Base-by-base conservation (phyloP, 2,113 vertebrate species). In the Sakesphorus luctuosus region DNA sequence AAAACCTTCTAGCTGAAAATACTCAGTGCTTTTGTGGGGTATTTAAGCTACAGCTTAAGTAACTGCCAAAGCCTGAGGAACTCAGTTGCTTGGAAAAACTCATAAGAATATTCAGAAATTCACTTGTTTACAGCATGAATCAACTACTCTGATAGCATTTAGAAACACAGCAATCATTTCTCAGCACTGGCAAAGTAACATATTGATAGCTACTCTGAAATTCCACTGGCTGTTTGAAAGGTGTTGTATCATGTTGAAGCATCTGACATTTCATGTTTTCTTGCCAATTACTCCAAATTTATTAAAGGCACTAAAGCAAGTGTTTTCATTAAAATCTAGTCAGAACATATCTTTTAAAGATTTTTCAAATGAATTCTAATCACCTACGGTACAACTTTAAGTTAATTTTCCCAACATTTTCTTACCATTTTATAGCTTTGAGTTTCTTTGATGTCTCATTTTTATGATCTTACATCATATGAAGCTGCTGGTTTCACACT, bases 371-470 rank as follows among this genome's bases (percentile, higher is more conserved):
- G 24, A 83, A 96, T 80, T 94, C 65, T 72, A 74, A 81, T 89
- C 67, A 83, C 8, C 49, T 46, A 65, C 29, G 92, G 65, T 50
- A 46, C 26, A 91, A 89, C 6, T 61, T 94, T 67, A 43, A 76
- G 44, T 84, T 91, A 90, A 85, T 81, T 91, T 92, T 89, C 43
- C 26, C 66, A 87, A 75, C 56, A 67, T n/a, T 95, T 92, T 82
- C 28, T 90, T 95, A 84, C 69, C 18, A 80, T 96, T 93, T 96
- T 96, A 52, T 65, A 88, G 29, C 67, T 92, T 38, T 53, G 18
- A 21, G 24, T 81, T 67, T 88, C 95, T 96, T 96, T 97, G 81
- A 68, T 94, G 61, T 92, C 59, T 91, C 44, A 9, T 75, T 94
- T 82, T 77, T 88, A 73, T 88, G 73, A 95, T 90, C 49, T 28